These are phyloP conservation scores for Pogonus chalceus DNA, from an alignment of 1,140 invertebrate species.

Conservation along the genomic window DNA sequence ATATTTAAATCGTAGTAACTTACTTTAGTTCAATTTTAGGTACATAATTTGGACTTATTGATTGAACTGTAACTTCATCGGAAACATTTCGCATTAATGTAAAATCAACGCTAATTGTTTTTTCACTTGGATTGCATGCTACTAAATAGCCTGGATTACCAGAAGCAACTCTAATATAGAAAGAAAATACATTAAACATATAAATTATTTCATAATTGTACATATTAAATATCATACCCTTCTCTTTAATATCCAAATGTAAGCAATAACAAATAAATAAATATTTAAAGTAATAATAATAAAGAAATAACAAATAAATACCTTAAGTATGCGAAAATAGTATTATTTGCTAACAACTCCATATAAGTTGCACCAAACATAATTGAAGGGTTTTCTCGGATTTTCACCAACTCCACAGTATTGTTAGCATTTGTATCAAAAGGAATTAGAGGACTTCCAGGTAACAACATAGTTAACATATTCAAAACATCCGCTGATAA, in stretches of 20 bases:
- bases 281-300: constrained; percentile 12
- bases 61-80: constrained; percentile 44
- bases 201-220: neutral
- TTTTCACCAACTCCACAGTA: constrained; percentile 34
- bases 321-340: constrained; percentile 52
- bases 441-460: constrained; percentile 58
- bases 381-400: constrained; percentile 40
- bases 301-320: too few species aligned
- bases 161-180: constrained; percentile 46
- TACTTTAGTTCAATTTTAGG: constrained; percentile 34
- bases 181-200: constrained; percentile 17
- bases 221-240: constrained; percentile 11
- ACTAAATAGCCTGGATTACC: constrained; percentile 60
- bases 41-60: constrained; percentile 44
- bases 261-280: constrained; percentile 8
- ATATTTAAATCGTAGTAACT: constrained; percentile 22
- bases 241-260: constrained; percentile 9
- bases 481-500: constrained; percentile 41
- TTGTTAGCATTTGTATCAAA: constrained; percentile 41
- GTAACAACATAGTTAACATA: constrained; percentile 57
- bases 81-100: constrained; percentile 35
- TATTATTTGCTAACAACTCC: constrained; percentile 37
- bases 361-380: constrained; percentile 44
- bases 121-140: constrained; percentile 46
- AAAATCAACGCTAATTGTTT: constrained; percentile 39